Evolutionary conservation across 2,113 vertebrate species (phyloP).

Genomic region (Rhea pennata): DNA sequence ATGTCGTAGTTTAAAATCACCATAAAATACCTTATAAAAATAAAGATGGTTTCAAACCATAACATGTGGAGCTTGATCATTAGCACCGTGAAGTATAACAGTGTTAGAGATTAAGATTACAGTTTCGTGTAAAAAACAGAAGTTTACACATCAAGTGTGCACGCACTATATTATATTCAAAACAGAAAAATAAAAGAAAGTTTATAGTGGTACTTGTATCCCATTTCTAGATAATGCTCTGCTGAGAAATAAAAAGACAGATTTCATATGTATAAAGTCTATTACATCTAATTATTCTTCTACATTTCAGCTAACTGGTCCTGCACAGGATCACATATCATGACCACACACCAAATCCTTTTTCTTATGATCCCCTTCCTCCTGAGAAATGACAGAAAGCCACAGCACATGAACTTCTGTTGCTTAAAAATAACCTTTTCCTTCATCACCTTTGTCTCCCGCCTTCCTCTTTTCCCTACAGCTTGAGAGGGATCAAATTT

Average conservation of each 20-base stretch:
- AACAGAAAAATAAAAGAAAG: background rate
- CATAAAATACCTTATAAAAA: conserved; percentile 25
- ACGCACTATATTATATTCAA: background rate
- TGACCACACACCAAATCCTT: background rate
- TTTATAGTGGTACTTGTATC: background rate
- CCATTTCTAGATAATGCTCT: background rate
- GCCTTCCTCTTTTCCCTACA: background rate
- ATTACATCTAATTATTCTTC: background rate
- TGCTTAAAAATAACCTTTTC: background rate
- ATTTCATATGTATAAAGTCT: background rate
- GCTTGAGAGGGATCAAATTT: background rate
- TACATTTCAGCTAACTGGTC: background rate
- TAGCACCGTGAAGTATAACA: background rate
- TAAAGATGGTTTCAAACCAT: background rate
- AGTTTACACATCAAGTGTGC: background rate
- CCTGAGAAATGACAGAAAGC: background rate
- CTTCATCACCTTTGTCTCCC: background rate
- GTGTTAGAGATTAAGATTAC: background rate
- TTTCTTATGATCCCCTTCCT: background rate
- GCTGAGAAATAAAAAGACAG: background rate
- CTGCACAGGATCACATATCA: background rate
- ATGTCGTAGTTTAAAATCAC: background rate
- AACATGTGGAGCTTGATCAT: background rate
- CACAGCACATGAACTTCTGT: fast-evolving
- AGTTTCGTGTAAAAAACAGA: background rate